Conservation (phyloP, 2,113 vertebrate species). For the Physeter macrocephalus region DNA sequence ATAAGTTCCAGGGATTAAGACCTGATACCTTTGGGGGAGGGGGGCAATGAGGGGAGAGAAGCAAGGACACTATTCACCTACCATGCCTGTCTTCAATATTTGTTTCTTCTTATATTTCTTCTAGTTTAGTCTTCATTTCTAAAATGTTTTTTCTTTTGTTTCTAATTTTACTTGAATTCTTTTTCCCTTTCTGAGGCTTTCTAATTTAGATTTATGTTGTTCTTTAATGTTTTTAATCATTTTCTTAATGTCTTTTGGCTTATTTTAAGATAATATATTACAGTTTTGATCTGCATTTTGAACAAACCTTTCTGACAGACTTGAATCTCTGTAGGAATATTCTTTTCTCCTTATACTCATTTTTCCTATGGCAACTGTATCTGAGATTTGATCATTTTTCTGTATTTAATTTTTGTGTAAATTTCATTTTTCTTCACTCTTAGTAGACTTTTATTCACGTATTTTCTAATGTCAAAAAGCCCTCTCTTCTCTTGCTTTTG, state of each 20-base stretch:
- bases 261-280: background rate
- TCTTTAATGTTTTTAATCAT: background rate
- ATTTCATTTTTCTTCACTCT: background rate
- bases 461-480: background rate
- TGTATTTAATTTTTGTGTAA: background rate
- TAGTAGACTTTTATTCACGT: background rate
- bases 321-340: background rate
- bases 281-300: background rate
- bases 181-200: background rate
- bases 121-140: background rate
- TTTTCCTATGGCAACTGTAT: background rate
- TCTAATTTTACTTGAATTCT: background rate
- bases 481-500: background rate
- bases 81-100: background rate
- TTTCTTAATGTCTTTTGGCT: background rate
- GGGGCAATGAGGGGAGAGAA: background rate
- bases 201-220: background rate
- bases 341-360: background rate
- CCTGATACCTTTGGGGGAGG: fast-evolving
- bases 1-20: background rate
- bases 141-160: background rate
- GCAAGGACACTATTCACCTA: background rate
- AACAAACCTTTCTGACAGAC: background rate
- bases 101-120: background rate
- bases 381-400: background rate